Percentiles rank a stretch among this genome's conserved stretches.
These are phyloP conservation scores for Diuraphis noxia DNA, from an alignment of 1,140 invertebrate genomes.

Conservation along the genomic window DNA sequence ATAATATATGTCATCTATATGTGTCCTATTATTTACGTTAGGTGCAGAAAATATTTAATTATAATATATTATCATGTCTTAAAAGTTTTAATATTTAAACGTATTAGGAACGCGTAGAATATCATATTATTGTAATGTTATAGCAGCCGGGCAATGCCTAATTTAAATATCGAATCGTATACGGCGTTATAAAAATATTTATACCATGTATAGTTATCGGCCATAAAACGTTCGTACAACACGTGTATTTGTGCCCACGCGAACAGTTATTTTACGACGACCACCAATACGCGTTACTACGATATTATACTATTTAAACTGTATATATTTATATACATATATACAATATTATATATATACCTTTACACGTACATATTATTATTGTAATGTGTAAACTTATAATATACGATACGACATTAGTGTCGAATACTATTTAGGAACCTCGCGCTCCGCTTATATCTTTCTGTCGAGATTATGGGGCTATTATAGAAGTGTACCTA, in stretches of 20 bases:
- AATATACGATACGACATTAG: not conserved
- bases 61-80: not conserved
- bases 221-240: not conserved
- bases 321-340: not conserved
- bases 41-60: not conserved
- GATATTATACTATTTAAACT: not conserved
- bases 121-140: not conserved
- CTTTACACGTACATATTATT: not conserved
- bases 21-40: no score
- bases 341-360: not conserved
- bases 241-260: not conserved
- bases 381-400: not conserved
- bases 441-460: not conserved
- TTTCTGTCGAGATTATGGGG: not conserved
- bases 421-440: not conserved
- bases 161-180: constrained; percentile 5
- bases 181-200: not conserved
- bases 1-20: no score
- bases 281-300: not conserved
- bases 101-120: not conserved
- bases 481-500: not conserved
- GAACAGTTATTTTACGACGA: not conserved
- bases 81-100: not conserved
- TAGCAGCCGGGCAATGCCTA: not conserved
- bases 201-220: constrained; percentile 6